Base-by-base conservation (phyloP, 2,888 invertebrate species). In the Hartigia nigra region DNA sequence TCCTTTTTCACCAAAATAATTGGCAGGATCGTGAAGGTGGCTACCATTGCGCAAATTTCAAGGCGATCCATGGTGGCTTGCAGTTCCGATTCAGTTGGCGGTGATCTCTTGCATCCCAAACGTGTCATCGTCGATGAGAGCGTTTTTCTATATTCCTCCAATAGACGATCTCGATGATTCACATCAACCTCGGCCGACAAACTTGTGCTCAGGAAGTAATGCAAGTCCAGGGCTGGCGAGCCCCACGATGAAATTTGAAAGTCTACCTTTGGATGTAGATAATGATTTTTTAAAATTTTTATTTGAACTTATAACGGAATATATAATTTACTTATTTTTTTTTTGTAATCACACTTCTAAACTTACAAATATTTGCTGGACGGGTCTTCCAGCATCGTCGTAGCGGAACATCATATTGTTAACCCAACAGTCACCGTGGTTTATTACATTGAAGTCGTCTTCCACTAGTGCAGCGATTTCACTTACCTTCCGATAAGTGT, bases 171-270 rank as follows among this genome's bases (percentile, higher is more conserved):
- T 12, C 35, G 84, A 35, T 86, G 79, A 14, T 86, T 78, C 0
- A 83, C 35, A 23, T 81, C 78, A 3, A 88, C 83, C 0, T 88
- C 85, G 34, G 82, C 81, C 12, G 81, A 77, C 14, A 85, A 78
- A 76, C 92, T 93, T 1, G 92, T 92, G 31, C 90, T 89, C 31
- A 92, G 85, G 81, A 93, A 93, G 82, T 93, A 93, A 75, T 88
- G 91, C 31, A 93, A 82, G 86, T 93, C 93, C 35, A 92, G 80
- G 1, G 91, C 92, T 12, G 93, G 92, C 69, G 92, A 91, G 5
- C 90, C 85, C 82, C 92, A 93, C 55, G 87, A 77, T 76, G 90
- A 88, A 80, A 92, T 78, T 89, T 93, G 93, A 79, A 92, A 93
- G 84, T 93, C 93, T 74, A 93, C 92, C 93, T 93, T 86, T 0